Conservation (phyloP, 2,113 vertebrate genomes). For the Lates calcarifer region DNA sequence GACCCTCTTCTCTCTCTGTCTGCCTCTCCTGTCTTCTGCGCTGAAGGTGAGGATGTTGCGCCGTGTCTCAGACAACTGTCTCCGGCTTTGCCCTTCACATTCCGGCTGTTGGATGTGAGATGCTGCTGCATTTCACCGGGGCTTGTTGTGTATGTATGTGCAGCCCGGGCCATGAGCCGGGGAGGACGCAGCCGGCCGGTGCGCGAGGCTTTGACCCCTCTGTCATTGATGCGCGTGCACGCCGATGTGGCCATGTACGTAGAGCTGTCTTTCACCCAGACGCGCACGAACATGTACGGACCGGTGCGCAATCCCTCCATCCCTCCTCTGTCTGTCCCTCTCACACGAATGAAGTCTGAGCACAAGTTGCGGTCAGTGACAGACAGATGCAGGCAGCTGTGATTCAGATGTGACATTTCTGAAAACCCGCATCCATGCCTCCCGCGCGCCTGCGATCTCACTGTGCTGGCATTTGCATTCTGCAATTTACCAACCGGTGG, state of each 20-base stretch:
- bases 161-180: too few species aligned
- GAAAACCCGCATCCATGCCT: conserved; percentile 27
- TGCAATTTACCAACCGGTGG: conserved; percentile 52
- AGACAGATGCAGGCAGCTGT: conserved; percentile 30
- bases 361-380: conserved; percentile 52
- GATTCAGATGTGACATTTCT: conserved; percentile 63
- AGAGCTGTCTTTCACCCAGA: conserved; percentile 27
- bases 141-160: too few species aligned
- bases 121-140: conserved; percentile 39
- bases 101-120: conserved; percentile 41
- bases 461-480: conserved; percentile 18
- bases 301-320: conserved; percentile 38
- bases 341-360: conserved; percentile 43
- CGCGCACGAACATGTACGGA: conserved; percentile 31
- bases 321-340: neutral
- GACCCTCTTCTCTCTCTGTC: neutral
- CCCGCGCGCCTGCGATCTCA: conserved; percentile 11
- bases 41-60: conserved; percentile 71
- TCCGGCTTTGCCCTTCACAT: conserved; percentile 82
- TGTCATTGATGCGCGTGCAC: conserved; percentile 86
- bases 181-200: conserved; percentile 68
- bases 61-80: conserved; percentile 65
- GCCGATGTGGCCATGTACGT: conserved; percentile 12
- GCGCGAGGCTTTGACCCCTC: conserved; percentile 84
- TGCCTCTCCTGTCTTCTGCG: conserved; percentile 2